These are phyloP conservation scores for Sthenelais limicola DNA, from an alignment of 2,888 invertebrate genomes.

Conservation along the genomic window DNA sequence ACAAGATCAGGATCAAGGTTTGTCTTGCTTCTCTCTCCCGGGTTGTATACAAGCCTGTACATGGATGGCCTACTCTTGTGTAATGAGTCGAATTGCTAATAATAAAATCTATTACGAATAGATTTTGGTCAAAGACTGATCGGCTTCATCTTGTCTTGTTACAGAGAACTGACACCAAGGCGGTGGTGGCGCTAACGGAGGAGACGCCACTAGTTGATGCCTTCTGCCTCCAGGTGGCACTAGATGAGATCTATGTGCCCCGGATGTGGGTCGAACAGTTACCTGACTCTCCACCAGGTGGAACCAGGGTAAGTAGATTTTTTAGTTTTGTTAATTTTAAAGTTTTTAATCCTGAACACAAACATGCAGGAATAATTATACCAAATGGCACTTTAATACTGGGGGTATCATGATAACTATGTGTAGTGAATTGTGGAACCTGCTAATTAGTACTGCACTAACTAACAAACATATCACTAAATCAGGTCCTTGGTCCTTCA, in stretches of 20 bases:
- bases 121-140: neutral
- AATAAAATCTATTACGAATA: no score
- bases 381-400: no score
- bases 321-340: neutral
- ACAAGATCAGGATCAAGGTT: slow-evolving; percentile 65
- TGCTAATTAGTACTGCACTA: no score
- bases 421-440: no score
- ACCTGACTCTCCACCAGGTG: neutral
- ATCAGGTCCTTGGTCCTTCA: no score
- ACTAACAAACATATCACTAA: no score
- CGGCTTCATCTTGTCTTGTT: slow-evolving; percentile 17
- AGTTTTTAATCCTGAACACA: slow-evolving; percentile 39
- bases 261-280: slow-evolving; percentile 72
- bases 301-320: neutral
- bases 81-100: no score
- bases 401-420: no score
- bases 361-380: no score
- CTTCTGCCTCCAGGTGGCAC: slow-evolving; percentile 70
- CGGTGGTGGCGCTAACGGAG: slow-evolving; percentile 62
- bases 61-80: no score
- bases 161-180: slow-evolving; percentile 64
- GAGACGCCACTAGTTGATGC: slow-evolving; percentile 63
- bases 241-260: slow-evolving; percentile 72
- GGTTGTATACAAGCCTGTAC: no score
- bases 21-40: neutral